These are phyloP conservation scores for Oncorhynchus nerka DNA, from an alignment of 2,113 vertebrate species.

Conservation along the genomic window DNA sequence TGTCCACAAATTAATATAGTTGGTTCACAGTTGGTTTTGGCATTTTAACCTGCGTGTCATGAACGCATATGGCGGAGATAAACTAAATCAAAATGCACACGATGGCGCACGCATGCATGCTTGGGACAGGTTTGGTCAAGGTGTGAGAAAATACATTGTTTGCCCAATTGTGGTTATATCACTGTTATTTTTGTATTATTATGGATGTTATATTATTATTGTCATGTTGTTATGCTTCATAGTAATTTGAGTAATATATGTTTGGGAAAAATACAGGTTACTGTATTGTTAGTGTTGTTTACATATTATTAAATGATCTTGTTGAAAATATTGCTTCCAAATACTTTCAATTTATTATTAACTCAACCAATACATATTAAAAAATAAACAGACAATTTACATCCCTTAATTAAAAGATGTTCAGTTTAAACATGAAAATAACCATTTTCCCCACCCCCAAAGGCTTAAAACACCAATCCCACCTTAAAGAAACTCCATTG, in stretches of 20 bases:
- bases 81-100: too few species aligned
- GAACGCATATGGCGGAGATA: too few species aligned
- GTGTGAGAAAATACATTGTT: constrained; percentile 23
- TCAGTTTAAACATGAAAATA: constrained; percentile 22
- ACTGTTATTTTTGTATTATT: constrained; percentile 16
- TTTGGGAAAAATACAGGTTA: constrained; percentile 59
- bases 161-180: constrained; percentile 25
- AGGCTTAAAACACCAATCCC: not conserved
- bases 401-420: not conserved
- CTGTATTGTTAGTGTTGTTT: constrained; percentile 56
- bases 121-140: too few species aligned
- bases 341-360: not conserved
- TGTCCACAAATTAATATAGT: too few species aligned
- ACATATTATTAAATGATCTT: constrained; percentile 72
- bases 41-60: too few species aligned
- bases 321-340: constrained; percentile 36
- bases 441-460: constrained; percentile 8
- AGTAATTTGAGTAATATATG: constrained; percentile 49
- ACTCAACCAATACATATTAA: not conserved
- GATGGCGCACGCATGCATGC: too few species aligned
- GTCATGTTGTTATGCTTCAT: constrained; percentile 8
- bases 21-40: too few species aligned
- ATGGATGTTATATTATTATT: constrained; percentile 17
- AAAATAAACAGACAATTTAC: not conserved
- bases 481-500: not conserved